Base-by-base conservation (phyloP, 2,888 invertebrate genomes). In the Notocelia uddmanniana region DNA sequence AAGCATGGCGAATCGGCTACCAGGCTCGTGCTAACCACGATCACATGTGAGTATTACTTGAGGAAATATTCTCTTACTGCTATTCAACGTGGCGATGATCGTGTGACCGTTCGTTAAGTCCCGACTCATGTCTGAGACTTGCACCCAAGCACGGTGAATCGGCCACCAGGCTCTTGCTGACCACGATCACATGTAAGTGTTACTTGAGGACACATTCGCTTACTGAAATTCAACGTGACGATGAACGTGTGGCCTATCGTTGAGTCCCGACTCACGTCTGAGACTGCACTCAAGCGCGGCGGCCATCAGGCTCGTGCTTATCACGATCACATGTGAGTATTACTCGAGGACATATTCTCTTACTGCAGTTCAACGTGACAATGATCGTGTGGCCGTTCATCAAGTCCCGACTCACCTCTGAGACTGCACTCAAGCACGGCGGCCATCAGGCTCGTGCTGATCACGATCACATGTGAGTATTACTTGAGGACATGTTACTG, bases 81-180 rank as follows among this genome's bases (percentile, higher is more conserved):
- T 98, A 89, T 98, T 99, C 86, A 99, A 98, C 89, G 98, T 99
- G 26, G 98, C 98, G 0, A 96, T 98, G 92, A 97, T 99, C 70
- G 95, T 98, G 26, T 98, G 97, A 96, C 98, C 98, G 0, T 60
- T 37, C 31, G 13, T 13, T 3, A 50, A 63, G 31, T 50, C 31
- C 5, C 11, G 63, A 26, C 48, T 97, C 75, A 89, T 95, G 3
- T 95, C 95, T 0, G 96, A 96, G 75, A 93, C 94, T n/a, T 69
- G 95, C 95, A 13, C 95, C 96, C 77, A 94, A 95, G 76, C 90
- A 96, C 72, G 96, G 96, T 5, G 97, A 97, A 83, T 95, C 96
- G 89, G 89, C 94, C 13, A 95, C 97, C 0, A 93, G 98, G 71
- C 94, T 97, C 21, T 82, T 94, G 11, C 93, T 98, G 59, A 97